A percentile compares a stretch with the other conserved stretches of the same genome.
Conservation (phyloP, 2,113 vertebrate species). For the Prochilodus magdalenae region DNA sequence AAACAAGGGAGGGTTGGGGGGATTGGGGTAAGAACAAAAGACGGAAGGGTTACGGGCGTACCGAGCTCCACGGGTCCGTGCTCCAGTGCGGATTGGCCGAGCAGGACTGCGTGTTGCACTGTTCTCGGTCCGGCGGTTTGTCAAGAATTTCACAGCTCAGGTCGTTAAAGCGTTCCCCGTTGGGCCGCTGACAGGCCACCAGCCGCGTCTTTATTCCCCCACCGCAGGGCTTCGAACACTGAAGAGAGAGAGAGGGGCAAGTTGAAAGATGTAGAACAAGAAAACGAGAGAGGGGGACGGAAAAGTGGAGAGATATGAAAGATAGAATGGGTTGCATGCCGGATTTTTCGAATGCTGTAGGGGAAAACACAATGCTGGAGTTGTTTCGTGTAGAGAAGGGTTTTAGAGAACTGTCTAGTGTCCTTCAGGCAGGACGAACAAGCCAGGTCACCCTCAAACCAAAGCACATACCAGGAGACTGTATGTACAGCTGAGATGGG, state of each 20-base stretch:
- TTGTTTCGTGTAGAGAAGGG: too few species aligned
- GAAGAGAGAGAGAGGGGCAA: constrained; percentile 28
- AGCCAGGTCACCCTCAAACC: not conserved
- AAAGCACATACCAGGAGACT: not conserved
- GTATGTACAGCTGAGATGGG: too few species aligned
- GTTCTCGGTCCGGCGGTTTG: constrained; percentile 95
- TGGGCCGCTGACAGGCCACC: constrained; percentile 92
- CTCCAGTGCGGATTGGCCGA: constrained; percentile 88
- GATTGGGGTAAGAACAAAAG: constrained; percentile 13
- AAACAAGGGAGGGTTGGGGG: constrained; percentile 40
- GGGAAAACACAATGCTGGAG: too few species aligned
- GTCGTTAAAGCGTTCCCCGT: constrained; percentile 91
- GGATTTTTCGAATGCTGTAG: too few species aligned
- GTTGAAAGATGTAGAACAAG: not conserved
- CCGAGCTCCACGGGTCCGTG: constrained; percentile 95
- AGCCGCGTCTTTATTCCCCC: constrained; percentile 90
- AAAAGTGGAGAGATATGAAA: not conserved
- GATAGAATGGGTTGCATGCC: not conserved
- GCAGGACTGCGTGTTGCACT: constrained; percentile 93
- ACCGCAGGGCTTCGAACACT: constrained; percentile 93
- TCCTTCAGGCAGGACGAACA: not conserved
- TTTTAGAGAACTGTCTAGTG: too few species aligned
- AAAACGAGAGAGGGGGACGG: not conserved
- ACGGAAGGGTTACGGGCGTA: constrained; percentile 87
- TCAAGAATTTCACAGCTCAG: constrained; percentile 97